These are phyloP conservation scores for Dendrocopos noguchii DNA, from an alignment of 2,113 vertebrate species.

Conservation along the genomic window DNA sequence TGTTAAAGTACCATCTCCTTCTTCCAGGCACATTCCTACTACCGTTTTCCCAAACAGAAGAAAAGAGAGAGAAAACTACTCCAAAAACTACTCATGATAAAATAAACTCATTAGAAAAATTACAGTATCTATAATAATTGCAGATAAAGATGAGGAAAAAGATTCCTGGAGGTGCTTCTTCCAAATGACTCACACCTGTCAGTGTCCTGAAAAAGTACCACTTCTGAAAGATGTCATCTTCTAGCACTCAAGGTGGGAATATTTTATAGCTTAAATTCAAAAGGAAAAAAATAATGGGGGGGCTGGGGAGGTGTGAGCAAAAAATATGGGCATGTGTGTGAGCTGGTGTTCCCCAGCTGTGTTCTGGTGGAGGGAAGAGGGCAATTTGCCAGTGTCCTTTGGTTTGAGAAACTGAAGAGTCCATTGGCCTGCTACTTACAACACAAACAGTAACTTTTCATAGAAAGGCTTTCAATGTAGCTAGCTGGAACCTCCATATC, in stretches of 20 bases:
- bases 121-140: not conserved
- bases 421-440: not conserved
- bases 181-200: not conserved
- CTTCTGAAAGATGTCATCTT: not conserved
- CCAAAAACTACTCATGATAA: not conserved
- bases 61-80: not conserved
- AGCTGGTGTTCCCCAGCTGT: not conserved
- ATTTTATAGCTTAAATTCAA: not conserved
- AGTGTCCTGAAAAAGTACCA: not conserved
- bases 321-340: too few species aligned
- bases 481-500: not conserved
- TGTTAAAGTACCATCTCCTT: slow-evolving; percentile 43
- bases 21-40: slow-evolving; percentile 48
- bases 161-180: not conserved
- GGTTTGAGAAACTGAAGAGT: not conserved
- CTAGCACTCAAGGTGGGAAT: not conserved
- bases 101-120: not conserved
- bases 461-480: not conserved
- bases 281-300: not conserved
- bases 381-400: not conserved
- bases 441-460: not conserved
- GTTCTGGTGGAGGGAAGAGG: not conserved
- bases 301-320: not conserved
- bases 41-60: slow-evolving; percentile 13
- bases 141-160: not conserved